Evolutionary conservation across 2,888 invertebrate genomes (phyloP).

Genomic region (Cantharis flavilabris): DNA sequence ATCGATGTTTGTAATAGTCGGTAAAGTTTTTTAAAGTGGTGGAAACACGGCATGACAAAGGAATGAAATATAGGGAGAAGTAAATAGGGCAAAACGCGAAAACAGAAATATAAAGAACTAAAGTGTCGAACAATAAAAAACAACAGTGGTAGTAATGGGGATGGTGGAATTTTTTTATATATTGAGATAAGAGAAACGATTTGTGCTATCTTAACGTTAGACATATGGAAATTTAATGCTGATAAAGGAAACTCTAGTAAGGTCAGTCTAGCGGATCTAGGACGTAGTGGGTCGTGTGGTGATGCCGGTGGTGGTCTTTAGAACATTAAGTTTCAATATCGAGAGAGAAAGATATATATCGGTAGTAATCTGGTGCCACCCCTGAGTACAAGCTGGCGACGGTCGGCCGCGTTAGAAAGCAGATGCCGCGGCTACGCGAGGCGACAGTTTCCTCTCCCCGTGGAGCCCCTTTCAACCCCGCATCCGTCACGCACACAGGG

Average conservation of each 20-base stretch:
- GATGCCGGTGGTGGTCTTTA: slow-evolving; percentile 8
- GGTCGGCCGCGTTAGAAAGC: slow-evolving; percentile 34
- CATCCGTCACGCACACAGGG: slow-evolving; percentile 33
- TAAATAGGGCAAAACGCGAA: neutral
- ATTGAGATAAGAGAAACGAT: slow-evolving; percentile 4
- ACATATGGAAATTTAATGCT: slow-evolving; percentile 15
- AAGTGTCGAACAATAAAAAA: neutral
- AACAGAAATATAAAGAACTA: neutral
- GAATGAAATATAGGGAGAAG: neutral
- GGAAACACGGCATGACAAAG: neutral
- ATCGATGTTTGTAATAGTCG: neutral
- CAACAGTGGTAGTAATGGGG: neutral
- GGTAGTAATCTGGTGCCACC: slow-evolving; percentile 29
- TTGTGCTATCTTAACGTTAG: slow-evolving; percentile 7
- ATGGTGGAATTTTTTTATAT: neutral
- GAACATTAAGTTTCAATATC: slow-evolving; percentile 16
- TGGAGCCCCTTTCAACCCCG: slow-evolving; percentile 23
- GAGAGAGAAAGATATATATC: slow-evolving; percentile 14
- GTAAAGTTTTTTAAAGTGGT: neutral
- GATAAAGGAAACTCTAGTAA: slow-evolving; percentile 7
- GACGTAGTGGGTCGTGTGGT: slow-evolving; percentile 6
- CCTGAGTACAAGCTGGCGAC: slow-evolving; percentile 29
- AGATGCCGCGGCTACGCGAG: slow-evolving; percentile 38
- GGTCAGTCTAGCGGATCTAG: slow-evolving; percentile 10
- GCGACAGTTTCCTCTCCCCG: slow-evolving; percentile 31